These are phyloP conservation scores for Enoplolaimus lenunculus DNA, from an alignment of 2,888 invertebrate species.

Conservation along the genomic window DNA sequence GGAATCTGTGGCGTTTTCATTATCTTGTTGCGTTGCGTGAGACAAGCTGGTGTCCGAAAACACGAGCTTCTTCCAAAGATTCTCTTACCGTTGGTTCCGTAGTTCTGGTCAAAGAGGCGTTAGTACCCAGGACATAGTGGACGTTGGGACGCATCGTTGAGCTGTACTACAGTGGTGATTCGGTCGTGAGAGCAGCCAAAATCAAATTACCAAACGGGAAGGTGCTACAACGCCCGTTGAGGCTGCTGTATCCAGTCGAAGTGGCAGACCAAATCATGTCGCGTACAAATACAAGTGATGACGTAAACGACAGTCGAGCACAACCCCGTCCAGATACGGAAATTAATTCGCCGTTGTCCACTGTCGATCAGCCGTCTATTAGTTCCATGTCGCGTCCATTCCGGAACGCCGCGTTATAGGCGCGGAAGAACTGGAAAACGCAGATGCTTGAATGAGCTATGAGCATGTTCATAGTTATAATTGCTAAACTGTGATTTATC, in stretches of 20 bases:
- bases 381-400: not conserved
- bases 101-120: not conserved
- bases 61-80: not conserved
- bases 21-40: constrained; percentile 1
- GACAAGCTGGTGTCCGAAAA: not conserved
- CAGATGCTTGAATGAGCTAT: not conserved
- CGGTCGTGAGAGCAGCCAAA: not conserved
- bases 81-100: not conserved
- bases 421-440: not conserved
- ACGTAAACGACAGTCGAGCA: not conserved
- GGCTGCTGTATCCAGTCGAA: not conserved
- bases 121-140: not conserved
- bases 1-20: not conserved
- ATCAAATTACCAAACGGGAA: not conserved
- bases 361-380: not conserved
- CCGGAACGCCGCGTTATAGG: not conserved
- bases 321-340: not conserved
- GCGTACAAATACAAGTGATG: not conserved
- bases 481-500: not conserved
- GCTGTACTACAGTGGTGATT: not conserved
- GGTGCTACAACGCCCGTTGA: not conserved
- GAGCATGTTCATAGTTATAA: not conserved
- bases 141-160: not conserved
- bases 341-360: not conserved
- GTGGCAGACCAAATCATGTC: not conserved